A percentile compares a stretch with the other conserved stretches of the same genome.
phyloP scores from a whole-genome alignment of 2,797 vertebrate species.

The Ateles fusciceps region DNA sequence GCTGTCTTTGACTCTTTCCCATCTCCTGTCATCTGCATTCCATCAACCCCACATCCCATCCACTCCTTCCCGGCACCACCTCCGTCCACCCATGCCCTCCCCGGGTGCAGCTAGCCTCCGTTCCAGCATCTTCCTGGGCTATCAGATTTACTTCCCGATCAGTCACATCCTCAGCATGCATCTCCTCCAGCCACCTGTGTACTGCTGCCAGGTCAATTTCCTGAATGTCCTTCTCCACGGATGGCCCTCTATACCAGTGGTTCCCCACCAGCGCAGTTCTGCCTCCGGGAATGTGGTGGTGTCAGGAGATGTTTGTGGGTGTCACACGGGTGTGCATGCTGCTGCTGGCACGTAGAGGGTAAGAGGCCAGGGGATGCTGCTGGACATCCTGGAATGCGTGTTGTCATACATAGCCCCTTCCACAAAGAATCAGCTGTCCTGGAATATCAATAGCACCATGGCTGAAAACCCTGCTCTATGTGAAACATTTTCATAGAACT shows the following conservation, averaged over 20 bases:
- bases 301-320: background rate
- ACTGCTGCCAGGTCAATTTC: background rate
- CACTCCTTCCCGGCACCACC: rapidly evolving
- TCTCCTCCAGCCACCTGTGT: background rate
- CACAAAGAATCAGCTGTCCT: background rate
- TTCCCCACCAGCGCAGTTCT: background rate
- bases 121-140: too few relatives aligned
- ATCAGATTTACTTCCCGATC: background rate
- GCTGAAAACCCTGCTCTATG: background rate
- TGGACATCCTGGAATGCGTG: background rate
- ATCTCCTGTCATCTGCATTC: background rate
- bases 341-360: background rate
- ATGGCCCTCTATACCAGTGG: background rate
- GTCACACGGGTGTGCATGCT: background rate
- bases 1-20: background rate
- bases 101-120: background rate
- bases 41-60: background rate
- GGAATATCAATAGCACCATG: background rate
- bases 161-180: background rate
- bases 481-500: too few relatives aligned
- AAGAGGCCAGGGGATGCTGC: background rate
- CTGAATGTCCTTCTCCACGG: background rate
- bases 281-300: background rate
- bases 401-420: too few relatives aligned
- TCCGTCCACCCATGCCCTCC: too few relatives aligned